Percentiles rank a stretch among this genome's conserved stretches.
phyloP scores from a whole-genome alignment of 2,888 invertebrate species.

The Orthosia cruda region DNA sequence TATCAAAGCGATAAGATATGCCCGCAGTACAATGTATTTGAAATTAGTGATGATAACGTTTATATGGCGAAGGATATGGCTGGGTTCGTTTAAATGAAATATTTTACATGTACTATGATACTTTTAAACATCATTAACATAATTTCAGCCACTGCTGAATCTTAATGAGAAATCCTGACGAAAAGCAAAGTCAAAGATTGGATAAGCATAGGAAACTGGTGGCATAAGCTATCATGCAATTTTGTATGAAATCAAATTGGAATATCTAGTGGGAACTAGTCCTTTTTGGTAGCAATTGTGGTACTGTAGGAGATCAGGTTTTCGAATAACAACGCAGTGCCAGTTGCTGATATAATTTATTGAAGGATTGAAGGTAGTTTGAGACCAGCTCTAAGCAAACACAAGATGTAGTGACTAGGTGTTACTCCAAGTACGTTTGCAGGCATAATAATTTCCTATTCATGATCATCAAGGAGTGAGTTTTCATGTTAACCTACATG shows the following conservation, averaged over 20 bases:
- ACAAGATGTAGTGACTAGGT: neutral
- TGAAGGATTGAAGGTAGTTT: neutral
- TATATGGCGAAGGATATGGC: neutral
- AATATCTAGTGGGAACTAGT: no score
- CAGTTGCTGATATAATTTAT: neutral
- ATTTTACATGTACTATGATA: neutral
- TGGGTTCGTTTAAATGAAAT: neutral
- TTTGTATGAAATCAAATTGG: constrained; percentile 1
- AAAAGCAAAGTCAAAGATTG: neutral
- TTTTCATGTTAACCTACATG: neutral
- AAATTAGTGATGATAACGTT: constrained; percentile 51
- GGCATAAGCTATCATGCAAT: neutral
- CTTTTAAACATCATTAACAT: no score
- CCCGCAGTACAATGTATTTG: constrained; percentile 35
- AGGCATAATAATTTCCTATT: neutral
- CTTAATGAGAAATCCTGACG: neutral
- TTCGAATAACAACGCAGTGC: neutral
- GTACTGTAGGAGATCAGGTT: neutral
- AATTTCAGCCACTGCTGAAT: no score
- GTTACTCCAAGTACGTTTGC: neutral
- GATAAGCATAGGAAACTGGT: neutral
- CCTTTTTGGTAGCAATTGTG: neutral
- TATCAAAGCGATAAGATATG: constrained; percentile 59
- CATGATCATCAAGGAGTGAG: no score
- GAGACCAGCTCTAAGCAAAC: no score